Evolutionary conservation across 2,113 vertebrate genomes (phyloP).

Genomic region (Menidia beryllina): DNA sequence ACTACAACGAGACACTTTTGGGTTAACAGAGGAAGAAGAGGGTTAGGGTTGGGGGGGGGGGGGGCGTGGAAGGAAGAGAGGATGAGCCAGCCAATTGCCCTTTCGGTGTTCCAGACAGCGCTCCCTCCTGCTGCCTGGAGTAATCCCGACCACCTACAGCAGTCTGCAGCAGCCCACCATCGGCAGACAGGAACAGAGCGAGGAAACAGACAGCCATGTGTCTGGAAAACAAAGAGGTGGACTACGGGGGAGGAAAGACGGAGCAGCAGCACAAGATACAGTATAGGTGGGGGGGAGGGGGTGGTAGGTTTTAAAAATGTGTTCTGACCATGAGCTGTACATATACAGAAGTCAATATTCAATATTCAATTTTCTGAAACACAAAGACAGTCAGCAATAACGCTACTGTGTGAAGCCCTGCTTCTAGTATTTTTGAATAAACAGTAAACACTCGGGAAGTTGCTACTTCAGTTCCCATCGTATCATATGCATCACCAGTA

Average conservation of each 20-base stretch:
- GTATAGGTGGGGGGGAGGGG: too few relatives aligned
- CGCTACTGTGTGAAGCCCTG: not conserved
- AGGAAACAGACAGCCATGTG: slow-evolving; percentile 32
- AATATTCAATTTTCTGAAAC: slow-evolving; percentile 28
- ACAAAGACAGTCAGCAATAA: slow-evolving; percentile 19
- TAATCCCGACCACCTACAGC: slow-evolving; percentile 50
- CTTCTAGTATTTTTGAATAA: too few relatives aligned
- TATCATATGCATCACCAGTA: too few relatives aligned
- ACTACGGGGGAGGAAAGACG: slow-evolving; percentile 40
- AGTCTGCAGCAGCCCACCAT: slow-evolving; percentile 47
- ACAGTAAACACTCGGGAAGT: too few relatives aligned
- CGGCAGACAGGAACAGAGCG: slow-evolving; percentile 23
- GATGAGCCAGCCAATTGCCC: slow-evolving; percentile 35
- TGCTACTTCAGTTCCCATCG: too few relatives aligned
- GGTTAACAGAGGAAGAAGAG: slow-evolving; percentile 11
- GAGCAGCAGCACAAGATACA: slow-evolving; percentile 14
- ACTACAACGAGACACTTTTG: not conserved
- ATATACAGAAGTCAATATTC: slow-evolving; percentile 28
- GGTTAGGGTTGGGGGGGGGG: too few relatives aligned
- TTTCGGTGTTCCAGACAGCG: slow-evolving; percentile 47
- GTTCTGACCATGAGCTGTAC: slow-evolving; percentile 41
- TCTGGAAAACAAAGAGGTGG: slow-evolving; percentile 45
- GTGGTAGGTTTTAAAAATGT: too few relatives aligned
- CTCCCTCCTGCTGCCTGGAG: slow-evolving; percentile 49
- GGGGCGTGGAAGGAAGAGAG: not conserved